Base-by-base conservation (phyloP, 2,113 vertebrate species). In the Nibea coibor region DNA sequence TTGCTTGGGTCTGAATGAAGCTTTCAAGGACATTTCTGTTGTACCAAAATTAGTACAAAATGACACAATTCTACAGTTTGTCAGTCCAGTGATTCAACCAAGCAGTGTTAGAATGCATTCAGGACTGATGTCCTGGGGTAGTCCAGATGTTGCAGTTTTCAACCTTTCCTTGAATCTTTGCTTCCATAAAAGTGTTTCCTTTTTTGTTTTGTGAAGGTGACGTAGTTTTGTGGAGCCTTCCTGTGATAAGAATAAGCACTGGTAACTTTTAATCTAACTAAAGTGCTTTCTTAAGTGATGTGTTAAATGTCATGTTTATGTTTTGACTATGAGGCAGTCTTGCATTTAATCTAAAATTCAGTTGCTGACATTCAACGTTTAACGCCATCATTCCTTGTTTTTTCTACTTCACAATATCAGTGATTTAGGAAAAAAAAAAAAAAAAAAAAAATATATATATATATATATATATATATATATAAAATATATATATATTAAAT, bases 321-420 rank as follows among this genome's bases (percentile, higher is more conserved):
- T 35, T 75, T 39, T 61, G 35, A 75, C 20, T 50, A 62, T 26
- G n/a, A 47, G 5, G 35, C 39, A 10, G 10, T 9, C 26, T 70
- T 62, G n/a, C 24, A 43, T 75, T 63, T 76, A 57, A 71, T 76
- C 12, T 75, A 19, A 20, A 54, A 4, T 59, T 59, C 50, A 57
- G 56, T 47, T 45, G 3, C 15, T 14, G 20, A 61, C n/a, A 17
- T 62, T 68, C 31, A 42, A 31, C 7, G 39, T 24, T 17, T 31
- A 39, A 39, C 62, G 26, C 50, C 42, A 35, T 57, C 11, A 4
- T 42, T 20, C 20, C 47, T 39, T 19, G 4, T 3, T 39, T 26
- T 58, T 59, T 53, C 51, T 65, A n/a, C n/a, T 66, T 75, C 5
- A 69, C 22, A 69, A 42, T 42, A 75, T 66, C 28, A 28, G 43